Base-by-base conservation (phyloP, 2,113 vertebrate genomes). In the Thryonomys swinderianus region DNA sequence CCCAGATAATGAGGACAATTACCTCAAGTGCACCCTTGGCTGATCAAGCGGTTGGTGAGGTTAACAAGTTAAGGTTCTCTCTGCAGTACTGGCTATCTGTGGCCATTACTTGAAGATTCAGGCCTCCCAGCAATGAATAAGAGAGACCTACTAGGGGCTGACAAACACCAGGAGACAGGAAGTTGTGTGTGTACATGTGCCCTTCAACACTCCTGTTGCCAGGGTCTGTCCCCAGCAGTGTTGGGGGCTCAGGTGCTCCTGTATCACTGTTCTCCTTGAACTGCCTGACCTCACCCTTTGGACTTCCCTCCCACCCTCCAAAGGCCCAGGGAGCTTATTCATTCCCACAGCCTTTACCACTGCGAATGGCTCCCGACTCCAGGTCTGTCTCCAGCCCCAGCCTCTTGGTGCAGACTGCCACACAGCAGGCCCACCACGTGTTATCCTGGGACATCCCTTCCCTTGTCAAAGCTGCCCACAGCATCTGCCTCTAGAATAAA, bases 71-170 rank as follows among this genome's bases (percentile, higher is more conserved):
- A 17, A 32, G 32, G 9, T 6, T 82, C 6, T 1, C 40, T 13
- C 30, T 20, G 3, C 0, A 0, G 7, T 1, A 37, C n/a, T 6
- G 16, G 21, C 53, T 30, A 64, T 30, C 84, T 21, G 5, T 25
- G 55, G 5, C 25, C 34, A 27, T 11, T 34, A 30, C 25, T 51
- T 71, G 61, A 5, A 48, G 82, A 34, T 17, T 13, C 37, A 27
- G 69, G 40, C 27, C 18, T 40, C 12, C 25, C 48, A 12, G 18
- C 42, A 66, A 14, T 3, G 10, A 25, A 13, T 0, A 11, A 13
- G 64, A 32, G 25, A 30, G 25, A n/a, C 17, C 27, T 48, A 42
- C 20, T 14, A 0, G n/a, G 42, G 12, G 9, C 1, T 23, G 1
- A 34, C 3, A 57, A 66, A n/a, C 11, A 27, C 13, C 9, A 57